Evolutionary conservation across 1,140 invertebrate genomes (phyloP).

Genomic region (Sycobia sp.): DNA sequence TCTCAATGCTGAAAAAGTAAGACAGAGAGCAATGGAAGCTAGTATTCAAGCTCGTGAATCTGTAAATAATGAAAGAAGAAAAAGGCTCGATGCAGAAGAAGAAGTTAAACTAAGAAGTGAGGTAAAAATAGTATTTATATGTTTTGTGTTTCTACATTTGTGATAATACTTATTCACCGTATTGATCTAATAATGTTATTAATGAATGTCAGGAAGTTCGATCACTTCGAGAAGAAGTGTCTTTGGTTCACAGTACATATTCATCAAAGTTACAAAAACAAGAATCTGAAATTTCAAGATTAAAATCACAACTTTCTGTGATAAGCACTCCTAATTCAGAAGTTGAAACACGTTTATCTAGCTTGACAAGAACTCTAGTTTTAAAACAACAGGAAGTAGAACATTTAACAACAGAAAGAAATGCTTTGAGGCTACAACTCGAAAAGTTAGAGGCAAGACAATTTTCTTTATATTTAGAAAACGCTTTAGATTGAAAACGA

Average conservation of each 20-base stretch:
- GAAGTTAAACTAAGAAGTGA: conserved; percentile 64
- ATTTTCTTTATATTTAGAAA: conserved; percentile 14
- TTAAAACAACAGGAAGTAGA: conserved; percentile 81
- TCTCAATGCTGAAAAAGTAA: conserved; percentile 57
- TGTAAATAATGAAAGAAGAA: conserved; percentile 63
- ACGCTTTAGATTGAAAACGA: not conserved
- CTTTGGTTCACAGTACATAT: conserved; percentile 61
- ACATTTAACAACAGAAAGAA: conserved; percentile 77
- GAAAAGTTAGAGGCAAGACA: conserved; percentile 75
- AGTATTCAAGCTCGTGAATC: conserved; percentile 63
- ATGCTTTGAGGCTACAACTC: conserved; percentile 77
- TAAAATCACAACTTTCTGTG: conserved; percentile 65
- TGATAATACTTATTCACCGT: not conserved
- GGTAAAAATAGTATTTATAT: conserved; percentile 49
- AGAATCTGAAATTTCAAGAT: conserved; percentile 67
- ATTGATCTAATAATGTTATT: conserved; percentile 8
- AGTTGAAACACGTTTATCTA: conserved; percentile 71
- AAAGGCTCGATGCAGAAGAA: conserved; percentile 65
- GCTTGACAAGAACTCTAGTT: conserved; percentile 79
- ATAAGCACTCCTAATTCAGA: conserved; percentile 65
- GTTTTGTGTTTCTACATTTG: no score
- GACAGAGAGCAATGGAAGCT: conserved; percentile 49
- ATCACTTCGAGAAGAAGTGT: conserved; percentile 66
- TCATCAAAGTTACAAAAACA: conserved; percentile 65
- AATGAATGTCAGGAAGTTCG: conserved; percentile 63